Percentiles rank a stretch among this genome's conserved stretches.
Evolutionary conservation across 2,888 invertebrate species (phyloP).

Genomic region (Scaptomyza parva): DNA sequence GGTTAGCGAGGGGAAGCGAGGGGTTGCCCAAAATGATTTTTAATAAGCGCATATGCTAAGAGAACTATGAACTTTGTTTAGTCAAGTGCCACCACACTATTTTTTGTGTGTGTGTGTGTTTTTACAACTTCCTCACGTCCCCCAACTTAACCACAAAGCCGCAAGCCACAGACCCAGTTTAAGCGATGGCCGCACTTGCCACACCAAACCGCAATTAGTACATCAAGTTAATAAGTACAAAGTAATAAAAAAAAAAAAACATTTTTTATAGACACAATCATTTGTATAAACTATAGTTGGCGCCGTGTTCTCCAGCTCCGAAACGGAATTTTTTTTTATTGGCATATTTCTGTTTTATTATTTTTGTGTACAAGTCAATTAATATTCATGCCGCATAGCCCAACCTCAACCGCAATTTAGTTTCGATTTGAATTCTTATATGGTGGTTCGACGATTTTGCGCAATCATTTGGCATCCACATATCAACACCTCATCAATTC

Average conservation of each 20-base stretch:
- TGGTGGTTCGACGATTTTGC: slow-evolving; percentile 53
- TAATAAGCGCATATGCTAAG: slow-evolving; percentile 20
- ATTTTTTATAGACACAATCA: slow-evolving; percentile 29
- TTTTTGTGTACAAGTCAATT: slow-evolving; percentile 66
- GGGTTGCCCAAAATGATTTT: slow-evolving; percentile 31
- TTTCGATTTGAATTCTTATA: slow-evolving; percentile 58
- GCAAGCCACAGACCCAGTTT: slow-evolving; percentile 51
- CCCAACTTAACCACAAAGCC: background rate
- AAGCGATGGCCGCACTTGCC: slow-evolving; percentile 51
- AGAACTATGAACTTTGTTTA: slow-evolving; percentile 13
- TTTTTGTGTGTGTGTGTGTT: no score
- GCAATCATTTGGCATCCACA: slow-evolving; percentile 70
- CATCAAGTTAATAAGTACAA: slow-evolving; percentile 72
- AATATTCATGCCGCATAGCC: slow-evolving; percentile 62
- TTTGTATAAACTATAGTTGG: slow-evolving; percentile 47
- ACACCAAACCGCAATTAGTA: slow-evolving; percentile 76
- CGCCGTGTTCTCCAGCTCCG: slow-evolving; percentile 13
- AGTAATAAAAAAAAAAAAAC: slow-evolving; percentile 48
- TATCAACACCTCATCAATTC: slow-evolving; percentile 69
- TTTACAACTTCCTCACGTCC: slow-evolving; percentile 44
- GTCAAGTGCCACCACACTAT: slow-evolving; percentile 14
- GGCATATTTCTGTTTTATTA: slow-evolving; percentile 64
- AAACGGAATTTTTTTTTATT: slow-evolving; percentile 65
- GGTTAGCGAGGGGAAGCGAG: slow-evolving; percentile 11
- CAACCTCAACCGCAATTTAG: slow-evolving; percentile 50